Percentiles rank a stretch among this genome's conserved stretches.
phyloP scores from a whole-genome alignment of 2,797 vertebrate genomes.

The Neopelma chrysocephalum region DNA sequence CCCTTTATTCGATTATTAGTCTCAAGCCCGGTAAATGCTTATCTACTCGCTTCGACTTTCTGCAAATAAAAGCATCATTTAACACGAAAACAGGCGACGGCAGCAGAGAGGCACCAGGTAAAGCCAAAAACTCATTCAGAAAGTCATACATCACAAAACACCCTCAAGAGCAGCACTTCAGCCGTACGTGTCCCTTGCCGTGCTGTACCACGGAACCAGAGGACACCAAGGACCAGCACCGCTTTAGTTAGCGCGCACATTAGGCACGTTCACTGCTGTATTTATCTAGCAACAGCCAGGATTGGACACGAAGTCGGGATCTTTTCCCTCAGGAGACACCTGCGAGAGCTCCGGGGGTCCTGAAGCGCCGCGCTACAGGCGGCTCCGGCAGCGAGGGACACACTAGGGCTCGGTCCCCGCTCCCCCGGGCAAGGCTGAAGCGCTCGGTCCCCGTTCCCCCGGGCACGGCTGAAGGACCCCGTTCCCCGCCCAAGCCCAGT shows the following conservation, averaged over 20 bases:
- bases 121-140: rapidly evolving
- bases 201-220: no score
- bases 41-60: not conserved
- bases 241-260: rapidly evolving
- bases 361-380: not conserved
- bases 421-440: not conserved
- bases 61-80: rapidly evolving
- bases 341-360: not conserved
- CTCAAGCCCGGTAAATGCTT: rapidly evolving
- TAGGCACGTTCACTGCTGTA: rapidly evolving
- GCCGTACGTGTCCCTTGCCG: rapidly evolving
- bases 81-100: rapidly evolving
- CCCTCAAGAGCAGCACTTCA: rapidly evolving
- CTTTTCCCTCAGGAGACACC: not conserved
- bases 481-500: not conserved
- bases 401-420: not conserved
- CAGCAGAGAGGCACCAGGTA: rapidly evolving
- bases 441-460: not conserved
- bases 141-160: rapidly evolving
- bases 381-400: not conserved
- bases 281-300: no score
- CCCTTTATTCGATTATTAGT: rapidly evolving
- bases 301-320: not conserved
- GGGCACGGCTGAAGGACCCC: no score
- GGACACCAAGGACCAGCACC: not conserved